Base-by-base conservation (phyloP, 1,140 invertebrate genomes). In the Notospermus geniculatus region DNA sequence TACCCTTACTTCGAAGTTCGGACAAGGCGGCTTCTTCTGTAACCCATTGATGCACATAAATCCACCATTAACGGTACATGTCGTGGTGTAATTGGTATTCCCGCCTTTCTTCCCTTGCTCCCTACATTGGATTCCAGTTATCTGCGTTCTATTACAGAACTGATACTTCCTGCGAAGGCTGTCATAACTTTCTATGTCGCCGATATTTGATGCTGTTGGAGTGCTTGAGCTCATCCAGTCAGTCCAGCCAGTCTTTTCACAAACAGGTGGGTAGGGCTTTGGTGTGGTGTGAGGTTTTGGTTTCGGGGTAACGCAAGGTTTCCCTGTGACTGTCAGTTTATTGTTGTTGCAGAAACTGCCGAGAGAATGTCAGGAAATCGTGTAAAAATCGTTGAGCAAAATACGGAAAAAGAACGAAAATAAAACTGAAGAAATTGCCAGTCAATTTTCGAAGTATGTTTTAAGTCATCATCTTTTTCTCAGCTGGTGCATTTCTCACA, bases 61-160 rank as follows among this genome's bases (percentile, higher is more conserved):
- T 36, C 77, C 77, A 36, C 29, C 27, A 30, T 74, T 74, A 29
- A 70, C 43, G 45, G 71, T 59, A 57, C 76, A 81, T 5, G 63
- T 54, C 9, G 75, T 63, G 15, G 54, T 66, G 2, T 65, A 46
- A 1, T 87, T 88, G 15, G 87, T 88, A 60, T 87, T 84, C 71
- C 90, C 89, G 0, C 86, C 80, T 1, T 82, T 77, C 54, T 84
- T 77, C 61, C 90, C 86, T 0, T 81, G 83, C 0, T 78, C 76
- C 1, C 87, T 84, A 0, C 87, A 87, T 29, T 90, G 83, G 68
- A 91, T 93, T 75, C 87, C 84, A 59, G 93, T 89, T 43, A 87
- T 84, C 1, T 78, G 81, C 83, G 92, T 91, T 61, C 85, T 80
- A 1, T 76, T 70, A 70, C 88, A 90, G 65, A 79, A 80, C 5